A percentile compares a stretch with the other conserved stretches of the same genome.
These are phyloP conservation scores for Fabriciana adippe DNA, from an alignment of 2,888 invertebrate genomes.

Conservation along the genomic window DNA sequence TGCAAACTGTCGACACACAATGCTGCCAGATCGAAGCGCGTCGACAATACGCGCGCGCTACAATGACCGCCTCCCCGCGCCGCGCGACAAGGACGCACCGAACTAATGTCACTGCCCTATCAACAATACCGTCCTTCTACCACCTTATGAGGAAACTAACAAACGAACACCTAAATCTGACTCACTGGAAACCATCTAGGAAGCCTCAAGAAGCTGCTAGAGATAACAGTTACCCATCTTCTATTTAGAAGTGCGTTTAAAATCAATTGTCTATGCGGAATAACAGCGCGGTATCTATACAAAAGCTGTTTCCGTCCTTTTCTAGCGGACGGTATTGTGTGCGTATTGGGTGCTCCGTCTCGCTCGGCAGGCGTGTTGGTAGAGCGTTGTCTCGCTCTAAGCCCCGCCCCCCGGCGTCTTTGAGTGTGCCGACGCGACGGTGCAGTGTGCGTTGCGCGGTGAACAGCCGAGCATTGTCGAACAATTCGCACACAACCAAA, in stretches of 20 bases:
- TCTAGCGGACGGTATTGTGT: slow-evolving; percentile 72
- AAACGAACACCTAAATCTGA: slow-evolving; percentile 52
- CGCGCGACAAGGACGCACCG: slow-evolving; percentile 78
- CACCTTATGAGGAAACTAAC: slow-evolving; percentile 50
- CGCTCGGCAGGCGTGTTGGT: slow-evolving; percentile 62
- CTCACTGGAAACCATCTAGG: slow-evolving; percentile 10
- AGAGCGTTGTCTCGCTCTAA: slow-evolving; percentile 70
- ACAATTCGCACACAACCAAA: slow-evolving; percentile 75
- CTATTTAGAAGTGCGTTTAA: slow-evolving; percentile 56
- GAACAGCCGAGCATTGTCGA: slow-evolving; percentile 73
- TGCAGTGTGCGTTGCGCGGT: slow-evolving; percentile 59
- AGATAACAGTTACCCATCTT: slow-evolving; percentile 21
- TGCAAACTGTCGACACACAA: slow-evolving; percentile 75
- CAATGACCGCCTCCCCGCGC: slow-evolving; percentile 74
- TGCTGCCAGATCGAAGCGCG: slow-evolving; percentile 80
- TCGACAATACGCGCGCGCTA: slow-evolving; percentile 81
- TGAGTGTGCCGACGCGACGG: slow-evolving; percentile 53
- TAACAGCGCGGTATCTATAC: slow-evolving; percentile 79
- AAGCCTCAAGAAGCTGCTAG: neutral
- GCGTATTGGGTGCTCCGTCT: slow-evolving; percentile 63
- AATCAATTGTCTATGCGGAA: slow-evolving; percentile 79
- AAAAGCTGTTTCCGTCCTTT: slow-evolving; percentile 77
- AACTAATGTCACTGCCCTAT: slow-evolving; percentile 81
- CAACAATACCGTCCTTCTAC: slow-evolving; percentile 76
- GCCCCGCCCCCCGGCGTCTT: slow-evolving; percentile 75